These are phyloP conservation scores for Corythoichthys haematopterus DNA, from an alignment of 2,113 vertebrate genomes.

Conservation along the genomic window DNA sequence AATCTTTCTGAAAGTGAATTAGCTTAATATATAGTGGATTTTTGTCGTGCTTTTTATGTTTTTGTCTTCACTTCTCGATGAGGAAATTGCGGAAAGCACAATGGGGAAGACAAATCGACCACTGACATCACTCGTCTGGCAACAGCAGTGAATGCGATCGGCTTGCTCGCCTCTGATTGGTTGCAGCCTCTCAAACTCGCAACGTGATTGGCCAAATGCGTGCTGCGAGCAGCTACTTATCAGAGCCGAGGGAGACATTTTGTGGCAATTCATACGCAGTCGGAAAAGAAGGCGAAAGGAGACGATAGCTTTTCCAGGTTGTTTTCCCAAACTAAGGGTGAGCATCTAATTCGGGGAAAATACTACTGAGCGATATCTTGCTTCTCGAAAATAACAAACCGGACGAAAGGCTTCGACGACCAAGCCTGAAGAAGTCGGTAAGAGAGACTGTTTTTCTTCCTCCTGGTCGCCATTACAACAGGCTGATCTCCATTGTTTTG, in stretches of 20 bases:
- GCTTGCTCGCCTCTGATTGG: slow-evolving; percentile 54
- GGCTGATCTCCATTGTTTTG: slow-evolving; percentile 68
- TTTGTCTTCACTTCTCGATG: slow-evolving; percentile 27
- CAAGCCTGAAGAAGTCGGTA: slow-evolving; percentile 74
- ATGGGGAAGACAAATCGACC: slow-evolving; percentile 26
- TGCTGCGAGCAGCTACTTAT: slow-evolving; percentile 43
- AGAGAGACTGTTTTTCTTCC: slow-evolving; percentile 29
- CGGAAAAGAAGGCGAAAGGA: slow-evolving; percentile 17
- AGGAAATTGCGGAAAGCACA: slow-evolving; percentile 56
- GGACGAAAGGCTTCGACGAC: slow-evolving; percentile 54
- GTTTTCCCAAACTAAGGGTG: slow-evolving; percentile 20
- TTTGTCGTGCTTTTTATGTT: not conserved
- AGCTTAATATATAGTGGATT: not conserved
- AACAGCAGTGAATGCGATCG: slow-evolving; percentile 55
- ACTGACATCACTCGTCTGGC: slow-evolving; percentile 67
- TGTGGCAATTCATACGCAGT: slow-evolving; percentile 69
- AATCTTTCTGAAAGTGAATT: not conserved
- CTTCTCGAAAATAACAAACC: not conserved
- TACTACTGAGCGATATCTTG: slow-evolving; percentile 27
- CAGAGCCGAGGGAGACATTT: slow-evolving; percentile 65
- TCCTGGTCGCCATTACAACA: slow-evolving; percentile 64
- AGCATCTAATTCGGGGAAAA: slow-evolving; percentile 37
- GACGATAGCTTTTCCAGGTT: not conserved
- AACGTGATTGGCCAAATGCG: slow-evolving; percentile 53
- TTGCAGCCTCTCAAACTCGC: not conserved